Percentiles rank a stretch among this genome's conserved stretches.
Evolutionary conservation across 2,113 vertebrate species (phyloP).

Genomic region (Tachysurus vachellii): DNA sequence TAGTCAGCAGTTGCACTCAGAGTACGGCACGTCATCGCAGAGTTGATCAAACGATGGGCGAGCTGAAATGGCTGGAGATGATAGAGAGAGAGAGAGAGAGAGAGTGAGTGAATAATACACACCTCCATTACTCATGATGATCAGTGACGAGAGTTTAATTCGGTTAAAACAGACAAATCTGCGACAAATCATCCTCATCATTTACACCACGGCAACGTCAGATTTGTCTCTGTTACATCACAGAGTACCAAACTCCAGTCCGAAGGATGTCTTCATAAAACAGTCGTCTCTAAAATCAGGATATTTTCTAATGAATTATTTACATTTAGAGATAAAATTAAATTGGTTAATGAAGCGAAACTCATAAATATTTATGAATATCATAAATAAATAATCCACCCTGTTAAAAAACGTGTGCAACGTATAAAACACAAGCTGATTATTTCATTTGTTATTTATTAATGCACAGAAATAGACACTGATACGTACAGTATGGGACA

Average conservation of each 20-base stretch:
- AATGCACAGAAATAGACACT: neutral
- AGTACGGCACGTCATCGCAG: neutral
- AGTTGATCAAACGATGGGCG: constrained; percentile 37
- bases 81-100: constrained; percentile 11
- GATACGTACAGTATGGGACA: neutral
- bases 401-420: neutral
- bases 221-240: neutral
- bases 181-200: constrained; percentile 3
- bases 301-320: neutral
- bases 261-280: neutral
- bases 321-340: neutral
- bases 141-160: constrained; percentile 34
- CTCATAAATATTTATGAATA: neutral
- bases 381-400: neutral
- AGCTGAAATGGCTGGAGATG: constrained; percentile 26
- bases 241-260: neutral
- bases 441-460: neutral
- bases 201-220: neutral
- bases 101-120: constrained; percentile 34
- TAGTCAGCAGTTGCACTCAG: neutral
- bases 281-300: neutral
- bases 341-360: neutral
- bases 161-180: constrained; percentile 17
- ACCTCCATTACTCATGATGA: constrained; percentile 31
- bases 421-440: neutral